phyloP scores from a whole-genome alignment of 2,113 vertebrate genomes.

The Porphyrio hochstetteri region DNA sequence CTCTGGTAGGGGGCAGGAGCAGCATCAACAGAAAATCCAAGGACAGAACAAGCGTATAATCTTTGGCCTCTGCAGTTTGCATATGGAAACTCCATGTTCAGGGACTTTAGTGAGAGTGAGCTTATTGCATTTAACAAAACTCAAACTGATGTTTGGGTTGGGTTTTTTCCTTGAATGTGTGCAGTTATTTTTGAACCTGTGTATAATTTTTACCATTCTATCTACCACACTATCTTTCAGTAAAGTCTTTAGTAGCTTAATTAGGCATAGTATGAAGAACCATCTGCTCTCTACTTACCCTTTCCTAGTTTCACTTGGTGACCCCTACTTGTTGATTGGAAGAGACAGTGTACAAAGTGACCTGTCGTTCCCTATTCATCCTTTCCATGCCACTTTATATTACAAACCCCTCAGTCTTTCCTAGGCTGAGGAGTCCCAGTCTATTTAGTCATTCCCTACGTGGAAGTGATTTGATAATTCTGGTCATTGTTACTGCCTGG shows the following conservation, averaged over 20 bases:
- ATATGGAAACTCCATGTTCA: not conserved
- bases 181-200: not conserved
- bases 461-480: not conserved
- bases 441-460: not conserved
- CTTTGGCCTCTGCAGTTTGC: not conserved
- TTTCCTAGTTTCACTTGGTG: not conserved
- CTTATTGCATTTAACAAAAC: not conserved
- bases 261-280: not conserved
- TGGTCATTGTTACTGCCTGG: not conserved
- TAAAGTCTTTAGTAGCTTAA: not conserved
- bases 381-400: not conserved
- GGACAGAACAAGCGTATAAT: not conserved
- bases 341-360: constrained; percentile 32
- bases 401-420: not conserved
- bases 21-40: not conserved
- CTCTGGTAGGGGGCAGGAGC: not conserved
- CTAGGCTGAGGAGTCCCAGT: not conserved
- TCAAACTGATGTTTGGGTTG: not conserved
- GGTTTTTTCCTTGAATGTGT: not conserved
- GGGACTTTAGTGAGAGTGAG: not conserved
- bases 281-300: not conserved
- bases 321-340: constrained; percentile 16
- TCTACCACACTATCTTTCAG: not conserved
- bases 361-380: not conserved
- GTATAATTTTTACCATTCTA: not conserved